Evolutionary conservation across 2,888 invertebrate species (phyloP), one percentile per base, ranked within the genome.

Genomic region (Drosophila robusta): DNA sequence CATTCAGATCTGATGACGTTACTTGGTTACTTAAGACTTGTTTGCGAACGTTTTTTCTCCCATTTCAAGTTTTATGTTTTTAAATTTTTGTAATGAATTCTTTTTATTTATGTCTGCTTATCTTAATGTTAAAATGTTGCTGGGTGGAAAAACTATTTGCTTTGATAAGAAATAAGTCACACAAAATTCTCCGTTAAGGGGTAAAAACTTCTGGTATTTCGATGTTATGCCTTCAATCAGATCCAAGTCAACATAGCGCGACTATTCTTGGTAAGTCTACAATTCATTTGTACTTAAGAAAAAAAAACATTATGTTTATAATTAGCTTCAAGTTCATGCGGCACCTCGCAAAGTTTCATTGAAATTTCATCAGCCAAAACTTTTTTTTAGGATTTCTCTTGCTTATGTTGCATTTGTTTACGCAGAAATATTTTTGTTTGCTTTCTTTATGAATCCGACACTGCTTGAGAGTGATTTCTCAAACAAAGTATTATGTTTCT

Each of bases 311-410:
- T 24, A 32, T 56, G 51, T 64, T 71, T 68, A 77, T 77, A 50
- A 66, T 75, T 82, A 75, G 72, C 24, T 24, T 45, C 70, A 62
- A 61, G 67, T 63, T 77, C 32, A 64, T 32, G 58, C 34, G 24
- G 7, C 29, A 42, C 1, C 4, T 16, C 18, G 47, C 41, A 82
- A 72, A 56, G 54, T 52, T 65, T 63, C 16, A 34, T 11, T 24
- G 52, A 60, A 54, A 80, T 80, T 80, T 80, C 83, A 67, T 80
- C 80, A 80, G 80, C 72, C 36, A 57, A 70, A 57, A 39, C 4
- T 8, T 39, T 39, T 24, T 39, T 7, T 44, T 22, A 26, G 18
- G 22, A 14, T 32, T 14, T 51, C 44, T 39, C 11, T 11, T 16
- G 7, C 41, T 44, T 49, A 22, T 29, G 41, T 50, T 69, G 60